These are phyloP conservation scores for Dryocosmus kuriphilus DNA, from an alignment of 2,888 invertebrate species.

Conservation along the genomic window DNA sequence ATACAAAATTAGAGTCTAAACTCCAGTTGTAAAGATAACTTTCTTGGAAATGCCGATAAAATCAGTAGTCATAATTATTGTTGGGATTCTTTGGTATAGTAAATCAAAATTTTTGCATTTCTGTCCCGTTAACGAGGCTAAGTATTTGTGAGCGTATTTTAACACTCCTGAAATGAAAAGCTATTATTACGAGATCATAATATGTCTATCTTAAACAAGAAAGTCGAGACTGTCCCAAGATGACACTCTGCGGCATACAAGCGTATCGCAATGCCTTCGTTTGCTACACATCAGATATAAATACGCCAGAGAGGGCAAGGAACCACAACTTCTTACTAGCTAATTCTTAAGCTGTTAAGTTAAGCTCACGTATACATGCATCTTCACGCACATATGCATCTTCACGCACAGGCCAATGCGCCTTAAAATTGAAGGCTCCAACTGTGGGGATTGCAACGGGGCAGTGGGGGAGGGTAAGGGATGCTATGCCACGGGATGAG, in stretches of 20 bases:
- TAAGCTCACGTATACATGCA: constrained; percentile 43
- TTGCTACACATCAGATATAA: constrained; percentile 69
- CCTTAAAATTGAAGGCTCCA: neutral
- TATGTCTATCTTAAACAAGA: constrained; percentile 10
- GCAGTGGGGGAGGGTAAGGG: neutral
- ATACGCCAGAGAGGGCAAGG: constrained; percentile 74
- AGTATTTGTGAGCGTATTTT: neutral
- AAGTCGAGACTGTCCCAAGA: constrained; percentile 48
- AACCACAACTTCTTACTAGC: constrained; percentile 64
- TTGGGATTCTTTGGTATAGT: too few relatives aligned
- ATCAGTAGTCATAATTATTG: too few relatives aligned
- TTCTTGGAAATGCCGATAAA: too few relatives aligned
- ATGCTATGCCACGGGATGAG: neutral
- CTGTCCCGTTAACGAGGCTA: too few relatives aligned
- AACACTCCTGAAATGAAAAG: constrained; percentile 4
- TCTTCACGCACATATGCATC: constrained; percentile 48
- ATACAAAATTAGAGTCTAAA: too few relatives aligned
- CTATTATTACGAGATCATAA: constrained; percentile 19
- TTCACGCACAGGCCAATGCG: constrained; percentile 60
- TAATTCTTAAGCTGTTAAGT: constrained; percentile 48
- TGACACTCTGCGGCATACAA: constrained; percentile 57
- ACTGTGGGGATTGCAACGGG: too few relatives aligned
- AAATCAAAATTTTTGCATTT: too few relatives aligned
- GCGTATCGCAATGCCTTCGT: constrained; percentile 59
- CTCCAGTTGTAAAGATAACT: too few relatives aligned